Evolutionary conservation across 1,140 invertebrate genomes (phyloP).

Genomic region (Belonocnema kinseyi): DNA sequence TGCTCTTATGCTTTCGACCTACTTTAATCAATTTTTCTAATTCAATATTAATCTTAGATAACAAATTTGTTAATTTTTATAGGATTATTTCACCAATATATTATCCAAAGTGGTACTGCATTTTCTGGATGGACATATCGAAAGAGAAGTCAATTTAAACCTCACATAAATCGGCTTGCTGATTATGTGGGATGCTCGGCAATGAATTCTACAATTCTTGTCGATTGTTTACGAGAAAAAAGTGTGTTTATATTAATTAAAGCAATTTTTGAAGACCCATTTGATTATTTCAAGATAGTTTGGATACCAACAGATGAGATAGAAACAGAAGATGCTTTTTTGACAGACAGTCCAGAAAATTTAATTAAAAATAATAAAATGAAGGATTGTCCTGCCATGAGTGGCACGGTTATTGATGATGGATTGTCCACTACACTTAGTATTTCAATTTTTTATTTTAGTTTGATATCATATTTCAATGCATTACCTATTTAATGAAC

Average conservation of each 20-base stretch:
- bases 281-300: background rate
- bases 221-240: conserved; percentile 3
- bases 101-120: too few species aligned
- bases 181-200: background rate
- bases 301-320: conserved; percentile 19
- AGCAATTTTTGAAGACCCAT: background rate
- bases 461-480: too few species aligned
- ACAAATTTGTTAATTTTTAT: too few species aligned
- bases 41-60: too few species aligned
- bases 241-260: conserved; percentile 3
- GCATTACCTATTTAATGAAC: background rate
- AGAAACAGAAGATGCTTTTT: background rate
- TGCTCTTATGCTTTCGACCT: too few species aligned
- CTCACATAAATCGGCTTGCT: background rate
- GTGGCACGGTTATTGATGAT: background rate
- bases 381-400: background rate
- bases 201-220: background rate
- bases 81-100: too few species aligned
- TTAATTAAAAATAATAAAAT: background rate
- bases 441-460: background rate
- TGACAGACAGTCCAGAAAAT: conserved; percentile 8
- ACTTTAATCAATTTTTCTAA: too few species aligned
- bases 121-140: background rate
- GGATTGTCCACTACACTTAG: conserved; percentile 1
- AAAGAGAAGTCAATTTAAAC: background rate